Base-by-base conservation (phyloP, 2,113 vertebrate genomes). In the Verasper variegatus region DNA sequence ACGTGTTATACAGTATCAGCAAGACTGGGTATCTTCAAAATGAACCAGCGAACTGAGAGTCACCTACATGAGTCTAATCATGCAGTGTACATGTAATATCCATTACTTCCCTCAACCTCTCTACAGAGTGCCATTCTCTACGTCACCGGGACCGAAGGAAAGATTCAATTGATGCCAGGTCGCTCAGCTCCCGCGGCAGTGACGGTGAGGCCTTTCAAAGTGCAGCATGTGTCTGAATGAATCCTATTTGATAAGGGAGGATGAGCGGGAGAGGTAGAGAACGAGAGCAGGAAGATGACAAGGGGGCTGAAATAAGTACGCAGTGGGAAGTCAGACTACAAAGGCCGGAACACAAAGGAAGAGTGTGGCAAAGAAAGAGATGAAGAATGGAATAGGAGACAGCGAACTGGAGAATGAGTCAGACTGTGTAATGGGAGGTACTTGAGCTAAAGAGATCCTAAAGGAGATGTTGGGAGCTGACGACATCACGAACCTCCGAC, bases 61-160 rank as follows among this genome's bases (percentile, higher is more conserved):
- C 27, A 17, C 10, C 11, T 40, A 40, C 37, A 40, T 40, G 12
- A 37, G 20, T 61, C 5, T 68, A 2, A 68, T 45, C 37, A 57
- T 26, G 0, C 14, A 1, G 11, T 35, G 18, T 40, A 12, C 21
- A 24, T 40, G 61, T 14, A 67, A 20, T 40, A 18, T 23, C 2
- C 13, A 11, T 64, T 8, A 8, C 63, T 49, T 75, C 58, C 52
- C 58, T 42, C 27, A 47, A 6, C 20, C 14, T 62, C 31, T 80
- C 70, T 14, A 1, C 84, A 99, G 97, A 98, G 84, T 94, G 95
- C 27, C 88, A 95, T 80, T 96, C 96, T 79, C 90, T 95, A 71
- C 96, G 95, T 86, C 94, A 95, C 91, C 95, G 96, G 74, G 97
- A 96, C 89, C 91, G 96, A 81, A 95, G 96, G 90, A 98, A 97